These are phyloP conservation scores for Calameuta pallipes DNA, from an alignment of 2,888 invertebrate genomes.

Conservation along the genomic window DNA sequence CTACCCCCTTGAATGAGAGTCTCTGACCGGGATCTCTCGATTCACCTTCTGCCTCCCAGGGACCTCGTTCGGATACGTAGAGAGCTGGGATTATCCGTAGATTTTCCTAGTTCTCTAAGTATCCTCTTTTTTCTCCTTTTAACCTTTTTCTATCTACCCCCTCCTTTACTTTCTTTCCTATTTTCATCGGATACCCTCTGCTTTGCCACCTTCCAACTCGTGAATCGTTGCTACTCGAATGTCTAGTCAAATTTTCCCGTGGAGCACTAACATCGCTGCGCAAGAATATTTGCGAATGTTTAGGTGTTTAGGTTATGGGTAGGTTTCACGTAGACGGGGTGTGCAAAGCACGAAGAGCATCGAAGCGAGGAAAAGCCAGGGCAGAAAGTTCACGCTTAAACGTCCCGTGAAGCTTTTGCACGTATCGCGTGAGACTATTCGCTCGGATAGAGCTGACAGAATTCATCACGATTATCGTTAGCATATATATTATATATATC, in stretches of 20 bases:
- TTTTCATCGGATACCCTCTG: neutral
- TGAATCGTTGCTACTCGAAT: neutral
- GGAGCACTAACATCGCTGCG: neutral
- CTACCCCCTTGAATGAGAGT: neutral
- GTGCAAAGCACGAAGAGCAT: neutral
- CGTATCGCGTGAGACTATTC: neutral
- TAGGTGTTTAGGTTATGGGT: neutral
- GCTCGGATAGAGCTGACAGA: neutral
- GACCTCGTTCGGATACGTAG: neutral
- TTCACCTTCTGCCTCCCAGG: neutral
- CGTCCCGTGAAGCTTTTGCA: neutral
- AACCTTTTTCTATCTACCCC: neutral
- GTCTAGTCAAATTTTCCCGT: neutral
- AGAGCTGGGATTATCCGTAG: neutral
- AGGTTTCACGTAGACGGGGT: neutral
- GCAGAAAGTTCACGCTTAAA: neutral
- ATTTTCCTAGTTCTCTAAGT: neutral
- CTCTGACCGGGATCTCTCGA: neutral
- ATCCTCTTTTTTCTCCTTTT: neutral
- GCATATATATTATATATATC: neutral
- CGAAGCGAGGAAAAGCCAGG: neutral
- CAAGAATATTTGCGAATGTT: neutral
- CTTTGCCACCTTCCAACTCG: neutral
- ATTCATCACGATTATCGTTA: neutral
- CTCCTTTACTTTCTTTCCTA: neutral